Conservation (phyloP, 2,797 vertebrate genomes). For the Botia almorhae region DNA sequence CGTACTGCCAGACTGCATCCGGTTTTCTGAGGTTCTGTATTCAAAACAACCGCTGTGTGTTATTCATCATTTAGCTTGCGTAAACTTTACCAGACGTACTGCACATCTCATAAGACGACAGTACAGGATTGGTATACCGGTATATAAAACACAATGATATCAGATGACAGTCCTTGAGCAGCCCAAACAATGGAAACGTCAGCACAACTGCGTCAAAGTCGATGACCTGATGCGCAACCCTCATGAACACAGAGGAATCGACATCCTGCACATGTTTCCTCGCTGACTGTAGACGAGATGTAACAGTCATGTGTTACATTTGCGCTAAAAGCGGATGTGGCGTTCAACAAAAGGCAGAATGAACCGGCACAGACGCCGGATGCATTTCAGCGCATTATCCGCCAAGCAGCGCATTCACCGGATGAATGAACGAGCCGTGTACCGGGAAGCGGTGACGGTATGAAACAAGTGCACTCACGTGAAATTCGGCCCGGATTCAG, state of each 20-base stretch:
- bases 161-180: too few species aligned
- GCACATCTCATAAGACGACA: too few species aligned
- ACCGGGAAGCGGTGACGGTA: conserved; percentile 18
- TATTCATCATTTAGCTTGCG: neutral
- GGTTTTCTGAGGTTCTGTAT: neutral
- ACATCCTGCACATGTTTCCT: conserved; percentile 42
- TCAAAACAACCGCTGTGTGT: neutral
- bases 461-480: conserved; percentile 49
- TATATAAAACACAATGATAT: too few species aligned
- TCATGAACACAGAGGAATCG: neutral
- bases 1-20: neutral
- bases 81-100: too few species aligned
- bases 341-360: neutral
- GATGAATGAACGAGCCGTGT: neutral
- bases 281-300: neutral
- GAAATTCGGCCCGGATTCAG: conserved; percentile 19
- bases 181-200: neutral
- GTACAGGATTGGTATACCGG: too few species aligned
- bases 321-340: too few species aligned
- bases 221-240: neutral
- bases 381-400: conserved; percentile 42
- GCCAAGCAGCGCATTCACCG: conserved; percentile 19
- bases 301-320: too few species aligned
- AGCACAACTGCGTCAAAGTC: neutral
- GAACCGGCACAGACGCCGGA: neutral